Evolutionary conservation across 2,888 invertebrate genomes (phyloP).

Genomic region (Syrista parreyssii): DNA sequence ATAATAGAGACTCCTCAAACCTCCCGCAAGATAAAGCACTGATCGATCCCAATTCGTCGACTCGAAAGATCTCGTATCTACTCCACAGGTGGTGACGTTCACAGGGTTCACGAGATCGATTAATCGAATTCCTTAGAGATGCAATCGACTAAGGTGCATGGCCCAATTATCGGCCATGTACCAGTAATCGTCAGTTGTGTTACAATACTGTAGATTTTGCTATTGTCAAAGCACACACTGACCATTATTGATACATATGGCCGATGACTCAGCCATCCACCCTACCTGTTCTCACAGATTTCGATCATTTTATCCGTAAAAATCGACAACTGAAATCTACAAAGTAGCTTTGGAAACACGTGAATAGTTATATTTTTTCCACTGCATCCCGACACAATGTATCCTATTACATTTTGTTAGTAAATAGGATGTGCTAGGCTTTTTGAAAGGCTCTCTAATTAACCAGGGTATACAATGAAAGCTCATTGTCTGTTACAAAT

Average conservation of each 20-base stretch:
- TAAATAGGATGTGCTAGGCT: neutral
- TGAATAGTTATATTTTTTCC: neutral
- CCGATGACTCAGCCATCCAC: too few relatives aligned
- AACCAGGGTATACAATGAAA: neutral
- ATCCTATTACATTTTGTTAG: neutral
- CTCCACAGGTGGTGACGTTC: neutral
- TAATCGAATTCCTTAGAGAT: neutral
- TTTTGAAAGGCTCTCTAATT: neutral
- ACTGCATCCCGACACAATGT: neutral
- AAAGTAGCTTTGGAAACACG: neutral
- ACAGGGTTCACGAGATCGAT: neutral
- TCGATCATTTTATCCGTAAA: neutral
- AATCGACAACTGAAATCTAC: neutral
- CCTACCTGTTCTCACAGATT: neutral
- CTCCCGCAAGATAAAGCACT: neutral
- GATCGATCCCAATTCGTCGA: neutral
- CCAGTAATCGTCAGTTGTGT: too few relatives aligned
- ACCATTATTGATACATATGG: too few relatives aligned
- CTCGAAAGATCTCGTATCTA: neutral
- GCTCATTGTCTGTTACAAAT: neutral
- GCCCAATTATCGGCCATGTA: too few relatives aligned
- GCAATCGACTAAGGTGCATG: neutral
- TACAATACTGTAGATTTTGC: too few relatives aligned
- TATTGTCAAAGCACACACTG: too few relatives aligned
- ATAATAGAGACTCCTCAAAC: neutral